Base-by-base conservation (phyloP, 1,140 invertebrate species). In the Drosophila watanabei region DNA sequence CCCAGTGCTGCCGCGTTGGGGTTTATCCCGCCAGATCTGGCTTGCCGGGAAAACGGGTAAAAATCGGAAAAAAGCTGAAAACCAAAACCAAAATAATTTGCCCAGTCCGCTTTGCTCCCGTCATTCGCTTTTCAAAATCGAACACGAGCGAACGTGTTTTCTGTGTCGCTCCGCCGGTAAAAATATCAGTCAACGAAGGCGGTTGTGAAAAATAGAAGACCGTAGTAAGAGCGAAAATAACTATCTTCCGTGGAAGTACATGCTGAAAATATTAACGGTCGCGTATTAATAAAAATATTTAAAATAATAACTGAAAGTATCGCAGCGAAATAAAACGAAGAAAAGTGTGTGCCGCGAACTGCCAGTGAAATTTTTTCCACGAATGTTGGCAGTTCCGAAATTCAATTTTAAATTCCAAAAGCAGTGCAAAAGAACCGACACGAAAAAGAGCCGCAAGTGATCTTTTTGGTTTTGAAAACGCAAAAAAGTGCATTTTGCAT, bases 291-390 rank as follows among this genome's bases (percentile, higher is more conserved):
- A 24, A 24, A 24, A 24, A 20, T 1, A 8, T 20, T 39, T n/a
- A n/a, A n/a, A 1, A 33, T 28, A 57, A 39, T 39, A 57, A 57
- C 54, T 57, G 35, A 57, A 39, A n/a, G 9, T 8, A 35, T 28
- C 20, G 56, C 35, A 58, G 14, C 52, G 35, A 58, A 58, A 58
- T 13, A 58, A 24, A 58, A 28, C 64, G 32, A 63, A n/a, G 8
- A 62, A 64, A 35, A 20, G 59, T 66, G 64, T 63, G 64, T 66
- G 58, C 43, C 64, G 68, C 46, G 68, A 68, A 56, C 63, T 69
- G 68, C 68, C 68, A 69, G 14, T 43, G 57, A 28, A 63, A 41
- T 43, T 60, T 39, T 66, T 65, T 14, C 48, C 35, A 20, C 46
- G 35, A 70, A 35, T 68, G 20, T 69, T 39, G 68, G 68, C 68